Evolutionary conservation across 2,113 vertebrate species (phyloP).

Genomic region (Rhagologus leucostigma): DNA sequence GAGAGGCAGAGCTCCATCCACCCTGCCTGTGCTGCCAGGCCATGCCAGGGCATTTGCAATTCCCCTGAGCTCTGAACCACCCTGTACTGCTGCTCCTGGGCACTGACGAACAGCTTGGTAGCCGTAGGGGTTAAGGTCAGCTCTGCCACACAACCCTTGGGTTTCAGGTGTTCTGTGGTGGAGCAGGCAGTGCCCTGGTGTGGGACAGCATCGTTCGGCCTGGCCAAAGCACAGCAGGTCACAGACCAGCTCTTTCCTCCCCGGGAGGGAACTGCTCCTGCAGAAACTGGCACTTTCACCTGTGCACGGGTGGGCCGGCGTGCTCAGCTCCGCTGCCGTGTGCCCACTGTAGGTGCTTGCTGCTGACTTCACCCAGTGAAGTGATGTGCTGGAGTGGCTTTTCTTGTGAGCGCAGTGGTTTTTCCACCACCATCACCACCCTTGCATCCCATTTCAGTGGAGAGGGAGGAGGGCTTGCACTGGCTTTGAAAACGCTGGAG

Average conservation of each 20-base stretch:
- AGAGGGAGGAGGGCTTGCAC: background rate
- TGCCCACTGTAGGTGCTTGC: background rate
- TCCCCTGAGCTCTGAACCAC: background rate
- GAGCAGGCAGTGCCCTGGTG: background rate
- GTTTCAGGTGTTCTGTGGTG: accelerated
- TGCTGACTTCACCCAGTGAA: background rate
- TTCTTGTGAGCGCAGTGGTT: background rate
- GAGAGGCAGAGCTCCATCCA: background rate
- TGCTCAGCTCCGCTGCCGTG: background rate
- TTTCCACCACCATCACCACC: background rate
- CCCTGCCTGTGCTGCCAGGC: background rate
- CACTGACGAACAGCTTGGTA: background rate
- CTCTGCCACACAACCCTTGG: background rate
- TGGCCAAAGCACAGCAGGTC: background rate
- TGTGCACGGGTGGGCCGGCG: accelerated
- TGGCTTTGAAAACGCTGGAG: background rate
- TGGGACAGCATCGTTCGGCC: accelerated
- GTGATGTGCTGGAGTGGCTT: background rate
- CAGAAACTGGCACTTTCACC: background rate
- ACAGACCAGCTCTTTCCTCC: background rate
- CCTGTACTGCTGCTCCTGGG: background rate
- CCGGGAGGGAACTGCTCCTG: background rate
- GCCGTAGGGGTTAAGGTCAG: accelerated
- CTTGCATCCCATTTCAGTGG: background rate
- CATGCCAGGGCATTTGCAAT: too few relatives aligned